Percentiles rank a stretch among this genome's conserved stretches.
Conservation (phyloP, 1,140 invertebrate species). For the Araneus ventricosus region DNA sequence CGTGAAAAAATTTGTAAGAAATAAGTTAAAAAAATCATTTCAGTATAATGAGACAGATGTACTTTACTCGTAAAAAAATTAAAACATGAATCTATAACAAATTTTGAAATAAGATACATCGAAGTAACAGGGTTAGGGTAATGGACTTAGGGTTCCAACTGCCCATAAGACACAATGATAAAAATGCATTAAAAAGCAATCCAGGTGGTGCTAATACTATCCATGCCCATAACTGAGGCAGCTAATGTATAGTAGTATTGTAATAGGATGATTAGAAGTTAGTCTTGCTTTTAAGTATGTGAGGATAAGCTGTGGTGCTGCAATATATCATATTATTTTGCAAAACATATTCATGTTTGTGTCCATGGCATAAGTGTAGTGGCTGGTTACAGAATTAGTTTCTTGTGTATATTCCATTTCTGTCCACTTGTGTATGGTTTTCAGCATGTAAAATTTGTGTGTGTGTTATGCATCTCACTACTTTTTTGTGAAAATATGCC, state of each 20-base stretch:
- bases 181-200: background rate
- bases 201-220: conserved; percentile 3
- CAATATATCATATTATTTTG: conserved; percentile 13
- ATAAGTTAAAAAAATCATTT: too few species aligned
- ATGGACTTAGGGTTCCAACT: too few species aligned
- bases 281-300: background rate
- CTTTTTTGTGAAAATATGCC: background rate
- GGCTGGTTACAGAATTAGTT: background rate
- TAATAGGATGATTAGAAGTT: background rate
- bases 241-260: background rate
- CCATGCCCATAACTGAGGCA: conserved; percentile 6
- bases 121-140: too few species aligned
- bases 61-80: too few species aligned
- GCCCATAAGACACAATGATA: background rate
- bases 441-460: background rate
- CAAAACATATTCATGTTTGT: conserved; percentile 23
- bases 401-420: background rate
- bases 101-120: too few species aligned
- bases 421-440: background rate
- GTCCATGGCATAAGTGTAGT: conserved; percentile 7
- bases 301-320: background rate
- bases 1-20: too few species aligned
- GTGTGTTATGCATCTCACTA: background rate
- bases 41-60: too few species aligned
- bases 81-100: too few species aligned